phyloP scores from a whole-genome alignment of 2,113 vertebrate species.

The Neotoma lepida region DNA sequence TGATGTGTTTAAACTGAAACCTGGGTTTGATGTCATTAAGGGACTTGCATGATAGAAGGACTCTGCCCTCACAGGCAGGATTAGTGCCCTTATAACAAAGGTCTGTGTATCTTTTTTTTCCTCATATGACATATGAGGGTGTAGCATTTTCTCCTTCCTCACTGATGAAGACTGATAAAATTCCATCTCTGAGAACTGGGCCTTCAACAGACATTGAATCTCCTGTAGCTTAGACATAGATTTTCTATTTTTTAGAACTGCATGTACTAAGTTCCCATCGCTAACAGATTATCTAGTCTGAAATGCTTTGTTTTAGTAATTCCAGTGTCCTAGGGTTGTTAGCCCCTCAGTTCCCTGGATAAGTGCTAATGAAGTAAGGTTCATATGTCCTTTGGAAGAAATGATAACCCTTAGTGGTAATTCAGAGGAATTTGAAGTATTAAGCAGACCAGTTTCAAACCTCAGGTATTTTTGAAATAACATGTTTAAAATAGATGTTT shows the following conservation, averaged over 20 bases:
- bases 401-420: not conserved
- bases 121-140: not conserved
- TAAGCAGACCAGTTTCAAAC: not conserved
- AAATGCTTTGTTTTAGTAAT: not conserved
- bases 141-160: not conserved
- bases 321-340: not conserved
- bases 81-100: not conserved
- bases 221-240: too few relatives aligned
- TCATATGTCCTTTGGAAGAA: not conserved
- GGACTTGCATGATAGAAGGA: accelerated
- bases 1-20: not conserved
- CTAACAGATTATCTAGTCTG: too few relatives aligned
- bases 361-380: not conserved
- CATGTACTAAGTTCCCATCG: not conserved
- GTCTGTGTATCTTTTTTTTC: accelerated
- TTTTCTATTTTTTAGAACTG: not conserved
- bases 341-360: not conserved
- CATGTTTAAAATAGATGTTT: not conserved
- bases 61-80: not conserved
- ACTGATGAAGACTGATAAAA: not conserved
- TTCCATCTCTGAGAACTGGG: not conserved
- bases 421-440: not conserved
- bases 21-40: not conserved
- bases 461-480: slow-evolving; percentile 34
- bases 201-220: not conserved